Conservation (phyloP, 2,888 invertebrate species). For the Mythimna loreyi region DNA sequence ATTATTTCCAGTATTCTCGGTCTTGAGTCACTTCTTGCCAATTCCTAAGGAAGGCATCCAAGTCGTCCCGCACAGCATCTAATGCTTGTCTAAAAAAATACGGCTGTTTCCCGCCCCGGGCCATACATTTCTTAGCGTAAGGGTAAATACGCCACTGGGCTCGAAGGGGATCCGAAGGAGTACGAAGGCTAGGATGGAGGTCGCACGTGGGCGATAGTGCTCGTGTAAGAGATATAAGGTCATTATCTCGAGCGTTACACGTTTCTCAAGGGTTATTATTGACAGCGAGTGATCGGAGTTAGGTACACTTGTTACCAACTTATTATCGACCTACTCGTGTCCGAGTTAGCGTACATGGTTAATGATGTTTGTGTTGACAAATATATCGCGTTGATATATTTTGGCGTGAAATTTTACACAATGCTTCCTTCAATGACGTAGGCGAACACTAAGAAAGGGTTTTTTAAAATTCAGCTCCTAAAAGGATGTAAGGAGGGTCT, state of each 20-base stretch:
- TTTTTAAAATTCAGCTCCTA: no score
- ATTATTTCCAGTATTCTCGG: no score
- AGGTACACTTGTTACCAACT: slow-evolving; percentile 33
- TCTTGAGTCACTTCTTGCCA: no score
- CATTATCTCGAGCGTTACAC: slow-evolving; percentile 47
- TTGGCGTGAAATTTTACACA: no score
- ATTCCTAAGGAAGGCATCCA: no score
- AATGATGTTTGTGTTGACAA: slow-evolving; percentile 13
- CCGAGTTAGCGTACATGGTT: slow-evolving; percentile 20
- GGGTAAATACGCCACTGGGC: background rate
- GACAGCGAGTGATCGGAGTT: slow-evolving; percentile 21
- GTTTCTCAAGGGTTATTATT: slow-evolving; percentile 37
- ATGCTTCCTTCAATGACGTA: no score
- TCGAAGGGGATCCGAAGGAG: slow-evolving; percentile 30
- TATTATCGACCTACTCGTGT: slow-evolving; percentile 36
- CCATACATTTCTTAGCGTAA: background rate
- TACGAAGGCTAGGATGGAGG: slow-evolving; percentile 46
- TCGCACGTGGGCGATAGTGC: slow-evolving; percentile 57
- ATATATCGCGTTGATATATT: no score
- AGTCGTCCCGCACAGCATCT: background rate
- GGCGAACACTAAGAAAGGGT: no score
- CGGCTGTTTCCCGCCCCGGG: background rate
- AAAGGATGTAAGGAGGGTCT: no score
- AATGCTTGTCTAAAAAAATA: background rate
- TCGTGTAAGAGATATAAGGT: slow-evolving; percentile 59